Percentiles rank a stretch among this genome's conserved stretches.
Evolutionary conservation across 2,888 invertebrate genomes (phyloP).

Genomic region (Pharmacophagus antenor): DNA sequence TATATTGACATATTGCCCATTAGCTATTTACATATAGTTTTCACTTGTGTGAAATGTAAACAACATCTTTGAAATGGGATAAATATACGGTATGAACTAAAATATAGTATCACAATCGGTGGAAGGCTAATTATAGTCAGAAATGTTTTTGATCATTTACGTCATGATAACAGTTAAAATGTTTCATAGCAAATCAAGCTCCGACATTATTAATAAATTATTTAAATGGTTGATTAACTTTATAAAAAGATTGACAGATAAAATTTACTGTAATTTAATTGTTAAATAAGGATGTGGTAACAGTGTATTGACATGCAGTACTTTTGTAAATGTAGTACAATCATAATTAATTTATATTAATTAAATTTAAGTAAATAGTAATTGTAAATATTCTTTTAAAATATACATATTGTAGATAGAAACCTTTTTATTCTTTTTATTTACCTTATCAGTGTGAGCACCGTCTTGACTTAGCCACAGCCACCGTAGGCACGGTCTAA

Average conservation of each 20-base stretch:
- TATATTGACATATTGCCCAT: not conserved
- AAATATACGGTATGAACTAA: not conserved
- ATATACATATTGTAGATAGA: slow-evolving; percentile 24
- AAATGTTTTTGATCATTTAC: not conserved
- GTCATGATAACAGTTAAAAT: not conserved
- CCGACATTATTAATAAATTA: no score
- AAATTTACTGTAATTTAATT: no score
- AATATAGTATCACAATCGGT: not conserved
- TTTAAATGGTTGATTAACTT: no score
- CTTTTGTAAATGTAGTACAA: slow-evolving; percentile 26
- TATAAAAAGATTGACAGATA: no score
- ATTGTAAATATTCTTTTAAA: slow-evolving; percentile 29
- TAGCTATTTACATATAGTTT: not conserved
- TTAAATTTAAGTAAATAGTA: slow-evolving; percentile 8
- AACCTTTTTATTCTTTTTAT: slow-evolving; percentile 16
- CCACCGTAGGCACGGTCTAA: no score
- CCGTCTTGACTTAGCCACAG: no score
- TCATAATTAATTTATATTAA: slow-evolving; percentile 16
- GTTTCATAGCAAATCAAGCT: not conserved
- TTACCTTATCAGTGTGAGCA: not conserved
- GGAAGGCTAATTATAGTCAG: not conserved
- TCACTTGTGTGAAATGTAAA: not conserved
- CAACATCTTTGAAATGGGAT: not conserved
- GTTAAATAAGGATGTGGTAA: no score
- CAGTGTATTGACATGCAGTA: not conserved